Percentiles rank a stretch among this genome's conserved stretches.
phyloP scores from a whole-genome alignment of 2,888 invertebrate genomes.

The Polyommatus iphigenia region DNA sequence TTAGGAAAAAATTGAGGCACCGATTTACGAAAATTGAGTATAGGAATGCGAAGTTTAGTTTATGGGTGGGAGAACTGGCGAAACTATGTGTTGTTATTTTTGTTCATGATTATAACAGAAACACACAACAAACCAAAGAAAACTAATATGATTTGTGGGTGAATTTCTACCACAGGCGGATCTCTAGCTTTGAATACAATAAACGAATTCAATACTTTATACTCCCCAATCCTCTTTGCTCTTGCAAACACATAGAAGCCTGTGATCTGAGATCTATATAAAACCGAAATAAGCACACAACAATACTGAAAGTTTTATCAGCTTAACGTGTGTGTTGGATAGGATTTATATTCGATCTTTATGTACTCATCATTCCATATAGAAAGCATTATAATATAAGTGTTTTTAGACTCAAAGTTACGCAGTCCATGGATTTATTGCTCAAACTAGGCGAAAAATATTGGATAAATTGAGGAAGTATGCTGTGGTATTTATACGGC shows the following conservation, averaged over 20 bases:
- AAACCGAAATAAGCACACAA: background rate
- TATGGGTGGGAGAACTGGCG: no score
- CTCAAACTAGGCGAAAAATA: slow-evolving; percentile 5
- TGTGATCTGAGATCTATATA: background rate
- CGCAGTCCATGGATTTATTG: background rate
- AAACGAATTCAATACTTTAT: no score
- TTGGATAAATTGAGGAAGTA: background rate
- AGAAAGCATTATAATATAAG: no score
- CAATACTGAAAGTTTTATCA: no score
- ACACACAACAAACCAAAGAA: background rate
- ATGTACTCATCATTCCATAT: no score
- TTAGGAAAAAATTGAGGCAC: background rate
- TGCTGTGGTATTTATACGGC: background rate
- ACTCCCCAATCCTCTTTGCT: background rate
- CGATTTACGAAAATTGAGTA: background rate
- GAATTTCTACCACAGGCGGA: background rate
- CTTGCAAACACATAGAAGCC: background rate
- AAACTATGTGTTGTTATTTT: no score
- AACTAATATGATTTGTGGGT: background rate
- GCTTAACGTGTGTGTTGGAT: no score
- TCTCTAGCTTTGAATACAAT: background rate
- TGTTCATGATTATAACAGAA: no score
- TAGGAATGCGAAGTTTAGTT: no score
- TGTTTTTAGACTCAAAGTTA: background rate
- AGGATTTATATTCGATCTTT: no score